Base-by-base conservation (phyloP, 2,888 invertebrate genomes). In the Mellilla xanthometata region DNA sequence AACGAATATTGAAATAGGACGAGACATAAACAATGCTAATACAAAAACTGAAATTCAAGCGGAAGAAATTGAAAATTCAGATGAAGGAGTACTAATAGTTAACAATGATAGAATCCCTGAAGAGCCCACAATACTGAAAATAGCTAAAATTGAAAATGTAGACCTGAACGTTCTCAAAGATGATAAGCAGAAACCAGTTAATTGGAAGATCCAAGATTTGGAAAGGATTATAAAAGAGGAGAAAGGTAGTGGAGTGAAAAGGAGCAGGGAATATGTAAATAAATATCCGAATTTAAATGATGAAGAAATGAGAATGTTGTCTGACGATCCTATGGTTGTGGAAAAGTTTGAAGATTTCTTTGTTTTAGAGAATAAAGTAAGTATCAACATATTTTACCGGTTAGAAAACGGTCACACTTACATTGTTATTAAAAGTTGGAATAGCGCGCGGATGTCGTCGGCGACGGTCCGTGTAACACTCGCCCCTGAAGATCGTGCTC, bases 341-440 rank as follows among this genome's bases (percentile, higher is more conserved):
- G 68, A 79, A 9, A 62, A 60, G 7, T 54, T 59, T n/a, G 62
- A 67, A 2, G 71, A 74, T 10, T 75, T 69, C 0, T 51, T 62
- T 0, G 59, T 62, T 1, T 72, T 91, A 39, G 83, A 85, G 2
- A 91, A 91, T 65, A 76, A 85, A 63, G 91, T 91, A 50, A 65
- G 68, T 55, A 41, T 27, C 4, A 24, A 1, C 15, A n/a, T n/a
- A n/a, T n/a, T n/a, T n/a, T n/a, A n/a, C n/a, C n/a, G n/a, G n/a
- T n/a, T n/a, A n/a, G n/a, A n/a, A n/a, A n/a, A n/a, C n/a, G n/a
- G n/a, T n/a, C n/a, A n/a, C n/a, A n/a, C n/a, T n/a, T n/a, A n/a
- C n/a, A n/a, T n/a, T n/a, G n/a, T n/a, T n/a, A n/a, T n/a, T n/a
- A n/a, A n/a, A n/a, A n/a, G n/a, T n/a, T n/a, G n/a, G n/a, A n/a